A percentile compares a stretch with the other conserved stretches of the same genome.
phyloP scores from a whole-genome alignment of 2,113 vertebrate genomes.

The Beaufortia kweichowensis region DNA sequence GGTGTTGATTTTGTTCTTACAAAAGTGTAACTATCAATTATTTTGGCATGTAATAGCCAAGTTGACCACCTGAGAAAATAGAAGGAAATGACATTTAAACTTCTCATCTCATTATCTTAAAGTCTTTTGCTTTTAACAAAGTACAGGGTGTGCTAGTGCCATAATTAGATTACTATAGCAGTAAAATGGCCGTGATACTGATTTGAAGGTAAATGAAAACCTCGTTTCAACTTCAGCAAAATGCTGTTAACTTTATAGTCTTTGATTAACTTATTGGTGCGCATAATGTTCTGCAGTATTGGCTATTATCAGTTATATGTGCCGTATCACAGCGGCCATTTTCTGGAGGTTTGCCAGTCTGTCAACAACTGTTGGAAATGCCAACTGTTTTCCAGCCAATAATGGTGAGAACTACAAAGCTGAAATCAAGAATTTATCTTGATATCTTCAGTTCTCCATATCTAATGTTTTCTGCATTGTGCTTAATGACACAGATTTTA shows the following conservation, averaged over 20 bases:
- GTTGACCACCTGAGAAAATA: neutral
- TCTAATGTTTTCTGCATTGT: neutral
- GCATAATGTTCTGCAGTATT: conserved; percentile 28
- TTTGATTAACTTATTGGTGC: conserved; percentile 33
- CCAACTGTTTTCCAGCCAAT: conserved; percentile 19
- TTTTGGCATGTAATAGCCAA: neutral
- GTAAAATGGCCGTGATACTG: neutral
- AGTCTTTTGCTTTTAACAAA: conserved; percentile 5
- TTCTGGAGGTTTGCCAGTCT: conserved; percentile 13
- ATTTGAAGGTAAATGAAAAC: conserved; percentile 17
- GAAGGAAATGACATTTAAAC: neutral
- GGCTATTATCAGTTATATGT: conserved; percentile 40
- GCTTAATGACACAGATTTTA: neutral
- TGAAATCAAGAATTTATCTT: too few relatives aligned
- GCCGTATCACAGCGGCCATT: neutral
- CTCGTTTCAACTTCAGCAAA: conserved; percentile 17
- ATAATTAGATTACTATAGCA: neutral
- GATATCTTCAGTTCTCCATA: neutral
- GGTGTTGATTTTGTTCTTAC: neutral
- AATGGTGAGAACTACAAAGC: neutral
- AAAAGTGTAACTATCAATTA: conserved; percentile 1
- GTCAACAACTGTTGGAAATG: conserved; percentile 32
- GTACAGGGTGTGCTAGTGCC: neutral
- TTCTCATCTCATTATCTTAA: conserved; percentile 20
- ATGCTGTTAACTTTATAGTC: conserved; percentile 15